Percentiles rank a stretch among this genome's conserved stretches.
These are phyloP conservation scores for Pseudachorutes palmiensis DNA, from an alignment of 1,140 invertebrate species.

Conservation along the genomic window DNA sequence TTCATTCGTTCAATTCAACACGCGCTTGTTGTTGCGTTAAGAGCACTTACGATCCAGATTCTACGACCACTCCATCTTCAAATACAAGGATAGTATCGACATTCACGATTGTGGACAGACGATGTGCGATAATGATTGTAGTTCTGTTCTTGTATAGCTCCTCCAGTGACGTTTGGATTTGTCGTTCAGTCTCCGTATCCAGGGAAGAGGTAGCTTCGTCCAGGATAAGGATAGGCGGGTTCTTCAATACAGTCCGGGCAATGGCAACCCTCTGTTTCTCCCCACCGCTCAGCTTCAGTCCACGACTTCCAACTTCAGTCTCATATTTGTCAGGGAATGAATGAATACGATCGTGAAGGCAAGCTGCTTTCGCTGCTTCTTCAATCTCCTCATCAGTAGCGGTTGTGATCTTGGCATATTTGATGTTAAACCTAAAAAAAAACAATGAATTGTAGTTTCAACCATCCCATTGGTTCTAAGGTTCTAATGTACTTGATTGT, in stretches of 20 bases:
- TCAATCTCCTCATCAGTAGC: conserved; percentile 43
- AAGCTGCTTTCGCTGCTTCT: conserved; percentile 51
- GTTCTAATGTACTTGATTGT: conserved; percentile 44
- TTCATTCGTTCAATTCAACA: too few species aligned
- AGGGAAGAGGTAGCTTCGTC: conserved; percentile 80
- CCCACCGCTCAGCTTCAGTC: conserved; percentile 52
- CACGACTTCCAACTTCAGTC: conserved; percentile 40
- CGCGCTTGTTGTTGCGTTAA: too few species aligned
- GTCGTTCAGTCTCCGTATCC: conserved; percentile 72
- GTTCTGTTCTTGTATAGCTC: conserved; percentile 47
- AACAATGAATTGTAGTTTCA: neutral
- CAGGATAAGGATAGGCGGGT: conserved; percentile 71
- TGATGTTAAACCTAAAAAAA: conserved; percentile 50
- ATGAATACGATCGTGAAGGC: conserved; percentile 52
- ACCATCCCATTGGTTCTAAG: neutral
- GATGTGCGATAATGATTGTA: neutral
- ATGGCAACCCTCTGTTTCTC: conserved; percentile 92
- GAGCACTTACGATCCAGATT: too few species aligned
- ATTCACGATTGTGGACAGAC: too few species aligned
- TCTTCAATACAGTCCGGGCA: conserved; percentile 76
- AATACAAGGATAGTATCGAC: too few species aligned
- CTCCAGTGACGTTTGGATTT: conserved; percentile 58
- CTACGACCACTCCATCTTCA: too few species aligned
- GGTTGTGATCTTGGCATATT: conserved; percentile 48
- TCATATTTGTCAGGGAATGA: conserved; percentile 48